A percentile compares a stretch with the other conserved stretches of the same genome.
Evolutionary conservation across 1,140 invertebrate species (phyloP).

Genomic region (Drosophila nannoptera): DNA sequence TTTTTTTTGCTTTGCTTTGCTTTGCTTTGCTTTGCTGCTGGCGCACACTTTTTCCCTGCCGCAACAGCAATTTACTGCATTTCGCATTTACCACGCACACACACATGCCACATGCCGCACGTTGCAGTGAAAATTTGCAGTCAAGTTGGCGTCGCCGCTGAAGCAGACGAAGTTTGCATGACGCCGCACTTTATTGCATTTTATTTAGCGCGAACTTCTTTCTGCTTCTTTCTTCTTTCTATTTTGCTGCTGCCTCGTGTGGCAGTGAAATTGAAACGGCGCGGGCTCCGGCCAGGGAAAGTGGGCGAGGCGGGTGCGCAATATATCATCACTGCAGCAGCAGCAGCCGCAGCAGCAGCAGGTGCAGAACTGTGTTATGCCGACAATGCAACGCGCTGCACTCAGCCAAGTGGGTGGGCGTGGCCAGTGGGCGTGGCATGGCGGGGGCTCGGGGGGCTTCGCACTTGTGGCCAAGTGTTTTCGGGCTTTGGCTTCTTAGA

Average conservation of each 20-base stretch:
- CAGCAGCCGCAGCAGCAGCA: slow-evolving; percentile 5
- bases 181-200: slow-evolving; percentile 61
- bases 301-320: slow-evolving; percentile 46
- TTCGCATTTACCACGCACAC: slow-evolving; percentile 44
- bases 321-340: slow-evolving; percentile 46
- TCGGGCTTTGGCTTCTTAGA: slow-evolving; percentile 33
- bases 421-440: background rate
- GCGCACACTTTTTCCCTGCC: slow-evolving; percentile 58
- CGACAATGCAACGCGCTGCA: slow-evolving; percentile 70
- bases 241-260: slow-evolving; percentile 13
- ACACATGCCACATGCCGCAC: slow-evolving; percentile 29
- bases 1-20: slow-evolving; percentile 11
- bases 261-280: slow-evolving; percentile 72
- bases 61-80: slow-evolving; percentile 56
- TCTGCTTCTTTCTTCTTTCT: slow-evolving; percentile 1
- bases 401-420: slow-evolving; percentile 21
- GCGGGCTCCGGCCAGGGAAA: slow-evolving; percentile 47
- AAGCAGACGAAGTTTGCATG: slow-evolving; percentile 71
- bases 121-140: slow-evolving; percentile 66
- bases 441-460: background rate
- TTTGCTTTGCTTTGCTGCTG: slow-evolving; percentile 45
- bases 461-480: slow-evolving; percentile 61
- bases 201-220: slow-evolving; percentile 38
- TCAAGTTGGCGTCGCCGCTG: slow-evolving; percentile 68
- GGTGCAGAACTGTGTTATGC: slow-evolving; percentile 61